Base-by-base conservation (phyloP, 1,140 invertebrate genomes). In the Mycetomoellerius zeteki region DNA sequence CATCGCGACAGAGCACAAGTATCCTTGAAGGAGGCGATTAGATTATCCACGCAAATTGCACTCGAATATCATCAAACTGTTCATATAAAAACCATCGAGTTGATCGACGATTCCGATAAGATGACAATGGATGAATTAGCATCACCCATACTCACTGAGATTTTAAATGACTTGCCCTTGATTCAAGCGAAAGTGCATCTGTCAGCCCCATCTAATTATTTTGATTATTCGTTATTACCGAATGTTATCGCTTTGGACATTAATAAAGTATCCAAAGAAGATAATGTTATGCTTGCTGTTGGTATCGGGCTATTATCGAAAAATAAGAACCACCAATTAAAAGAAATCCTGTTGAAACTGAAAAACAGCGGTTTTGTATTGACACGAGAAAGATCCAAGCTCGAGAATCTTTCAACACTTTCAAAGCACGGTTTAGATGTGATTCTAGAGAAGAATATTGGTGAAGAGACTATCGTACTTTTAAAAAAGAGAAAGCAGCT, bases 31-130 rank as follows among this genome's bases (percentile, higher is more conserved):
- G 95, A 96, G 60, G 95, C 96, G 4, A 91, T 97, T 2, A 94
- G 97, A 47, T 84, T 97, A 0, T 94, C 96, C 58, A 94, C 97
- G 4, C 97, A 99, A 91, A 93, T 98, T 0, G 96, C 97, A 0
- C 92, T 99, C 0, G 99, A 99, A 93, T 99, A 99, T 94, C 93
- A 96, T 43, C 95, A 52, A n/a, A 33, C 94, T 0, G 96, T 96
- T 30, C 97, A 97, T 94, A 95, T 99, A 0, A 98, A 97, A 89
- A 96, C 97, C 3, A 95, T 98, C 5, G 98, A 99, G 94, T 88
- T 96, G 2, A 86, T 96, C 1, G 96, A 97, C 72, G 94, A 95
- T 10, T 95, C 96, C 88, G 95, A 96, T 21, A 95, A 96, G 65
- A 89, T 94, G 43, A 89, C 95, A 75, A 87, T 86, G 7, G 90